Evolutionary conservation across 1,140 invertebrate species (phyloP), one percentile per base, ranked within the genome.

Genomic region (Aphelinus certus): DNA sequence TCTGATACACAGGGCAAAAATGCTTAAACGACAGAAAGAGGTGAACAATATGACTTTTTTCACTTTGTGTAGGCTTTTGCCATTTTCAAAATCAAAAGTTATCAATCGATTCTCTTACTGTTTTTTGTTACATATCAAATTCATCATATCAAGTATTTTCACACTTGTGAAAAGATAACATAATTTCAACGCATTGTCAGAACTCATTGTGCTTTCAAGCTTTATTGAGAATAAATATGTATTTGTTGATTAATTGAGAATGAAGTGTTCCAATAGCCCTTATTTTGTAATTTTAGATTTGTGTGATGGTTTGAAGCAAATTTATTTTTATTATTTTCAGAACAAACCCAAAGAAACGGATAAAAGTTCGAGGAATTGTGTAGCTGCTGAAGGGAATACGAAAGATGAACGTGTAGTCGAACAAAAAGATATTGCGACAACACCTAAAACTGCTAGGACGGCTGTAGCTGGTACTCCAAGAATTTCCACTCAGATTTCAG

Each of bases 361-460:
- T 56, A 78, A 84, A 55, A 1, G 67, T 75, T 77, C 48, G 83
- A 83, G 53, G 86, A 89, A 76, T 74, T 81, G n/a, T 85, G 87
- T 83, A 46, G 85, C 78, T 43, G 80, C 79, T 67, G 85, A 76
- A 49, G 67, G 76, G 9, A 56, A 79, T 53, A 48, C 68, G 62
- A 80, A 81, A 69, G 73, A 81, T 61, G 26, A 78, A 65, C 80
- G 7, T 47, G 43, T 51, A 26, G 56, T 61, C 6, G 58, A 64
- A 9, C 66, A 42, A 0, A 78, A 66, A 49, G 75, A 2, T 51
- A 6, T 70, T 1, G 57, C 53, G 2, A 76, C 2, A 1, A 78
- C 77, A 26, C 74, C 81, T 0, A 79, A 78, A 58, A 75, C 56
- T 9, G 71, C 78, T 6, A 66, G 74, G 2, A 64, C 65, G 9